A percentile compares a stretch with the other conserved stretches of the same genome.
These are phyloP conservation scores for Embiotoca jacksoni DNA, from an alignment of 2,113 vertebrate species.

Conservation along the genomic window DNA sequence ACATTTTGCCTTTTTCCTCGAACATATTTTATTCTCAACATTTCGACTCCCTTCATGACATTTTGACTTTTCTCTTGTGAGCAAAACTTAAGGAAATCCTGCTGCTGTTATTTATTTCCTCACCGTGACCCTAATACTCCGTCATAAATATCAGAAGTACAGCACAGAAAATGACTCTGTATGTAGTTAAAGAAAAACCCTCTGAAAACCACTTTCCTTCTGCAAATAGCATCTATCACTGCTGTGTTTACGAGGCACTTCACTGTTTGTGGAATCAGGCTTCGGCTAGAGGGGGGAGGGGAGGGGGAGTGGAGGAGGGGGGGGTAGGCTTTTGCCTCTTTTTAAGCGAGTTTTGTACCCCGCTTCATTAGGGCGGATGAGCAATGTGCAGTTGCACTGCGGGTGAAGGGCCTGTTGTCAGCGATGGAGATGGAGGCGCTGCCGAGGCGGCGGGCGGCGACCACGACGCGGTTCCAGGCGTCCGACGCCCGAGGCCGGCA, in stretches of 20 bases:
- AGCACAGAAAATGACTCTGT: no score
- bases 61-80: no score
- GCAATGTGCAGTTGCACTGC: conserved; percentile 40
- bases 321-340: conserved; percentile 30
- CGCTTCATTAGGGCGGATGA: conserved; percentile 70
- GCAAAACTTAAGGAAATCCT: no score
- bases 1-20: no score
- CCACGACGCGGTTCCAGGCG: conserved; percentile 31
- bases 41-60: no score
- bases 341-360: conserved; percentile 46
- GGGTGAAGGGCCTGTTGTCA: conserved; percentile 74
- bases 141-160: no score
- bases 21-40: no score
- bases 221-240: background rate
- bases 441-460: conserved; percentile 69
- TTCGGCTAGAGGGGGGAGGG: conserved; percentile 10
- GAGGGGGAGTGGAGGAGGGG: background rate
- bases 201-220: background rate
- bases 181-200: no score
- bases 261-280: conserved; percentile 21
- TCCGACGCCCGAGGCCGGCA: conserved; percentile 34
- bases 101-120: no score
- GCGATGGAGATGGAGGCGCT: conserved; percentile 60
- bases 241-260: background rate
- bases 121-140: no score